These are phyloP conservation scores for Oxyura jamaicensis DNA, from an alignment of 2,113 vertebrate genomes.

Conservation along the genomic window DNA sequence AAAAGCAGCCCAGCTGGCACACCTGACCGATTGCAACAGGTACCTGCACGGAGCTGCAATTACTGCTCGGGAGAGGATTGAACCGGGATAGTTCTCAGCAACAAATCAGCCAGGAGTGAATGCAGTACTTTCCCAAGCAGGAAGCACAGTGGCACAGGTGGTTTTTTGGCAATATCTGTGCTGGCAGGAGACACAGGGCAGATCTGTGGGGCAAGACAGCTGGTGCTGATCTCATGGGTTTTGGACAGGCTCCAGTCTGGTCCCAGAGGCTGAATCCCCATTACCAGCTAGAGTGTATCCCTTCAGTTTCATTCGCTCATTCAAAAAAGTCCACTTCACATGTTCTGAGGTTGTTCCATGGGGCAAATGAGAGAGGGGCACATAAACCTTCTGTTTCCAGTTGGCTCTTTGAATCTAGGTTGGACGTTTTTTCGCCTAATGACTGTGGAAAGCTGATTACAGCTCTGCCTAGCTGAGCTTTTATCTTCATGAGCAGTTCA, in stretches of 20 bases:
- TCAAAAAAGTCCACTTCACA: neutral
- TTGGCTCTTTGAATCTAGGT: neutral
- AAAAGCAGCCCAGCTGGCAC: neutral
- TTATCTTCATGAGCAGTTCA: neutral
- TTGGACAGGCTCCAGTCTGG: neutral
- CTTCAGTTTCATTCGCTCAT: neutral
- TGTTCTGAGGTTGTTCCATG: neutral
- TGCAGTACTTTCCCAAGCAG: neutral
- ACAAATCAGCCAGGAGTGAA: neutral
- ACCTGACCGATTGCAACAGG: neutral
- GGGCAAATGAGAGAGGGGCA: neutral
- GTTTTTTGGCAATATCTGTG: neutral
- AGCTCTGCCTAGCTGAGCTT: neutral
- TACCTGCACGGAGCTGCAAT: neutral
- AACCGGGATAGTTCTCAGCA: neutral
- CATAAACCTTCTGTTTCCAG: neutral
- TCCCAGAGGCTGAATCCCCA: neutral
- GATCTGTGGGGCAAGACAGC: neutral
- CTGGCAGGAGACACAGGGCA: neutral
- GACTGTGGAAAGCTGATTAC: neutral
- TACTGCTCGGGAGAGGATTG: neutral
- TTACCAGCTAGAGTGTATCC: neutral
- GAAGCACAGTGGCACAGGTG: accelerated
- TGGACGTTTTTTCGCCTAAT: neutral
- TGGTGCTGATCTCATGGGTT: neutral